Percentiles rank a stretch among this genome's conserved stretches.
These are phyloP conservation scores for Neoaliturus tenellus DNA, from an alignment of 2,888 invertebrate genomes.

Conservation along the genomic window DNA sequence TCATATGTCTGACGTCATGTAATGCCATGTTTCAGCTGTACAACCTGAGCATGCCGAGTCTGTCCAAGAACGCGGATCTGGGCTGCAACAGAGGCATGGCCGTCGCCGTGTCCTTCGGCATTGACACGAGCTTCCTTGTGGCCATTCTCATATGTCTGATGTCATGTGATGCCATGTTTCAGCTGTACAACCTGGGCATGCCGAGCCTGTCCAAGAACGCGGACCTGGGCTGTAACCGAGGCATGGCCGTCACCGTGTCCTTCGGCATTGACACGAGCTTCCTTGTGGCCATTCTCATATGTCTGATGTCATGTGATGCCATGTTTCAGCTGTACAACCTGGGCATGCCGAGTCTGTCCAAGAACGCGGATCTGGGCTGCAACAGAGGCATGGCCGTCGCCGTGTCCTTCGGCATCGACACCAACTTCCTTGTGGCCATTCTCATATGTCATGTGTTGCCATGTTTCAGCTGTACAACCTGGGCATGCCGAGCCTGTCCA, in stretches of 20 bases:
- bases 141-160: conserved; percentile 93
- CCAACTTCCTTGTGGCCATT: conserved; percentile 93
- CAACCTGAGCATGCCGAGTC: conserved; percentile 90
- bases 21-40: conserved; percentile 85
- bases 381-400: conserved; percentile 84
- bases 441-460: conserved; percentile 89
- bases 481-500: conserved; percentile 84
- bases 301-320: too few species aligned
- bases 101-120: conserved; percentile 87
- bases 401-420: conserved; percentile 88
- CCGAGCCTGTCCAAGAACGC: conserved; percentile 84
- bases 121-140: conserved; percentile 91
- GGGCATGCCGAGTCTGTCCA: conserved; percentile 84
- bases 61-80: conserved; percentile 81
- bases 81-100: conserved; percentile 85
- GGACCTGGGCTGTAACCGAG: conserved; percentile 84
- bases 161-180: too few species aligned
- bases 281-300: conserved; percentile 92
- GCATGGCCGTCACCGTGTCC: conserved; percentile 85
- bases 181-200: conserved; percentile 92
- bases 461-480: conserved; percentile 89
- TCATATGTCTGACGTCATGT: conserved; percentile 91
- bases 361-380: conserved; percentile 85
- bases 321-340: conserved; percentile 95
- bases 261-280: conserved; percentile 92